These are phyloP conservation scores for Pelodiscus sinensis DNA, from an alignment of 2,113 vertebrate genomes.

Conservation along the genomic window DNA sequence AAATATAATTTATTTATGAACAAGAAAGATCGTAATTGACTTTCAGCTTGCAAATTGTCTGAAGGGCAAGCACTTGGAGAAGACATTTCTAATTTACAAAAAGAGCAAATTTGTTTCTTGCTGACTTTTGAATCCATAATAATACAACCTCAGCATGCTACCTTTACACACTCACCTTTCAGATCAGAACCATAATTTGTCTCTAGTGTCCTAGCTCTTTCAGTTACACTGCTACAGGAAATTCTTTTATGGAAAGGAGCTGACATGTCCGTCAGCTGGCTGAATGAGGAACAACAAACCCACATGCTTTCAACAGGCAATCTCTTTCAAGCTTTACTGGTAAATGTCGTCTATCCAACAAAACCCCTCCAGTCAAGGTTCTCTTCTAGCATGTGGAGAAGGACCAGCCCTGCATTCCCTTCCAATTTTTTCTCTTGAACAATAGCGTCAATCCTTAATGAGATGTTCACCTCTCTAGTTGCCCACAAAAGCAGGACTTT, in stretches of 20 bases:
- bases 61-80: background rate
- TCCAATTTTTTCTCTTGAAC: background rate
- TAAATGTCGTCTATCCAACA: background rate
- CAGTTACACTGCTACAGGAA: background rate
- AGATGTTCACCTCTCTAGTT: background rate
- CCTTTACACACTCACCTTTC: background rate
- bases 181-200: background rate
- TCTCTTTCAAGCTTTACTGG: background rate
- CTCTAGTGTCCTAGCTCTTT: background rate
- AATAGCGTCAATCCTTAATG: background rate
- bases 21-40: background rate
- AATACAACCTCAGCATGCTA: background rate
- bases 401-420: background rate
- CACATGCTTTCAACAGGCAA: constrained; percentile 33
- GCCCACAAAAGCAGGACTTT: background rate
- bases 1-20: background rate
- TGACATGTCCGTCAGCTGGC: background rate
- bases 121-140: background rate
- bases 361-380: background rate
- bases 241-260: background rate
- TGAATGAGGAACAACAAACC: background rate
- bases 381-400: background rate
- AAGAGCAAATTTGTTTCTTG: background rate
- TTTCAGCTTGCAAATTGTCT: background rate
- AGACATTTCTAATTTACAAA: background rate